These are phyloP conservation scores for Paralichthys olivaceus DNA, from an alignment of 2,113 vertebrate genomes.

Conservation along the genomic window DNA sequence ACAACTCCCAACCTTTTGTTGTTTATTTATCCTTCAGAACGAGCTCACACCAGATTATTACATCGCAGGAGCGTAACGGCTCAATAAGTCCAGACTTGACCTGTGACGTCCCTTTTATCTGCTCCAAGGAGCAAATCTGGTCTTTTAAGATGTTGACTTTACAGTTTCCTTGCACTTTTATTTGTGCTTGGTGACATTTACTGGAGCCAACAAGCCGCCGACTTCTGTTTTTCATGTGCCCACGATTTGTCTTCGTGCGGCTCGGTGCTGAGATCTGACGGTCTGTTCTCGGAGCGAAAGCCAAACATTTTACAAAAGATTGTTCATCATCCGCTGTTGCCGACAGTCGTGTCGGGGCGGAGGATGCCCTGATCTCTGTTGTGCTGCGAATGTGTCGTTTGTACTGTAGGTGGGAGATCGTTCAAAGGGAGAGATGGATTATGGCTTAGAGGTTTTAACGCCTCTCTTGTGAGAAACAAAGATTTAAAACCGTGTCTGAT, in stretches of 20 bases:
- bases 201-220: no score
- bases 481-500: conserved; percentile 19
- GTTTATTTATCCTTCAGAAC: no score
- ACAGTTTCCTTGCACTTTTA: no score
- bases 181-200: no score
- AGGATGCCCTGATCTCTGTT: conserved; percentile 29
- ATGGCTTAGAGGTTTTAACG: conserved; percentile 21
- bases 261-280: conserved; percentile 4
- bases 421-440: conserved; percentile 23
- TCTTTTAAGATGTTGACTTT: no score
- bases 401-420: conserved; percentile 34
- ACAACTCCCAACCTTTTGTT: no score
- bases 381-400: conserved; percentile 3
- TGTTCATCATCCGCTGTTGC: conserved; percentile 6
- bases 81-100: no score
- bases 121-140: no score
- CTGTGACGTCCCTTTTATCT: no score
- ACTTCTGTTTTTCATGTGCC: no score
- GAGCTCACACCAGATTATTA: no score
- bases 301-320: conserved; percentile 15
- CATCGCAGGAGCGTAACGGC: no score
- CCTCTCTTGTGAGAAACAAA: conserved; percentile 34
- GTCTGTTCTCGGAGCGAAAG: neutral
- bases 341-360: conserved; percentile 25
- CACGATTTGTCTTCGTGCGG: neutral